These are phyloP conservation scores for Heliconius hermathena DNA, from an alignment of 1,140 invertebrate genomes.

Conservation along the genomic window DNA sequence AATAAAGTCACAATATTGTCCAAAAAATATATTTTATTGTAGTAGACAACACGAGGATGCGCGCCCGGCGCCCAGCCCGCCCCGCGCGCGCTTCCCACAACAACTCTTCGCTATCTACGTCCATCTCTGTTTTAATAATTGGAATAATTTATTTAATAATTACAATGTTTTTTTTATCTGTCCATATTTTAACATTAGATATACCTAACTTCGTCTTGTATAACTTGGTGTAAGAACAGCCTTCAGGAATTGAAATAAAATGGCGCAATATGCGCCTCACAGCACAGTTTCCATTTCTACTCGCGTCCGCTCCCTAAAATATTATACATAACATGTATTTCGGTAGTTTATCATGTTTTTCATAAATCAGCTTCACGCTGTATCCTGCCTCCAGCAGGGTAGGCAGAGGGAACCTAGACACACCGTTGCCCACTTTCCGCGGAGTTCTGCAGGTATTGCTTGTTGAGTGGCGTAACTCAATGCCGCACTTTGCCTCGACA, in stretches of 20 bases:
- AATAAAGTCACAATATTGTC: slow-evolving; percentile 69
- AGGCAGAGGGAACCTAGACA: too few relatives aligned
- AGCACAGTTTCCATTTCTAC: slow-evolving; percentile 95
- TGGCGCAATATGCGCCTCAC: slow-evolving; percentile 85
- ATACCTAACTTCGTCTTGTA: slow-evolving; percentile 82
- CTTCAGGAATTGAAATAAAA: slow-evolving; percentile 80
- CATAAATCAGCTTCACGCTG: too few relatives aligned
- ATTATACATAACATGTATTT: slow-evolving; percentile 5
- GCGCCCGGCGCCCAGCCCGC: slow-evolving; percentile 76
- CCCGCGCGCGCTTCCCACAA: slow-evolving; percentile 77
- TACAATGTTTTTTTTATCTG: slow-evolving; percentile 81
- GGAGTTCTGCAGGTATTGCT: too few relatives aligned
- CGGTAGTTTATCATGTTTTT: too few relatives aligned
- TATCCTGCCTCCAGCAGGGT: too few relatives aligned
- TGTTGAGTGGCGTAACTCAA: too few relatives aligned
- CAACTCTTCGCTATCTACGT: slow-evolving; percentile 80
- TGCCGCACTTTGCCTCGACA: too few relatives aligned
- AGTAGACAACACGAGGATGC: slow-evolving; percentile 79
- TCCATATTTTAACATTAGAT: slow-evolving; percentile 79
- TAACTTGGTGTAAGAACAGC: slow-evolving; percentile 82
- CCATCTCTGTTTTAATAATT: slow-evolving; percentile 82
- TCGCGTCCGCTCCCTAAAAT: slow-evolving; percentile 75
- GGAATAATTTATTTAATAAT: slow-evolving; percentile 83
- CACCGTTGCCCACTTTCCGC: too few relatives aligned
- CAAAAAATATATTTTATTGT: slow-evolving; percentile 82